phyloP scores from a whole-genome alignment of 2,113 vertebrate genomes.

The Caranx ignobilis region DNA sequence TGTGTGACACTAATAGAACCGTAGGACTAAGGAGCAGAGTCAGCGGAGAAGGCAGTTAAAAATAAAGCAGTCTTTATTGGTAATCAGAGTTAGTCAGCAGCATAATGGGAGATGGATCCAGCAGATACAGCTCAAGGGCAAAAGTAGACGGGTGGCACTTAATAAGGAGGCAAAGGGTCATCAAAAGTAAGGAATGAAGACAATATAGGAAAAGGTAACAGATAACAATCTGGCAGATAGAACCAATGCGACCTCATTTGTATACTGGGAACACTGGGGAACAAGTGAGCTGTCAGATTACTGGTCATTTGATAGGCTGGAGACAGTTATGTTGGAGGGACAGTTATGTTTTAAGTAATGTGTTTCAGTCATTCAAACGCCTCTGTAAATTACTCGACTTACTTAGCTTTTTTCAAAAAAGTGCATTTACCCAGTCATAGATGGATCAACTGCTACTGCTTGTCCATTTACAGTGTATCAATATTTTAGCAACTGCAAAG shows the following conservation, averaged over 20 bases:
- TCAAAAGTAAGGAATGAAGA: not conserved
- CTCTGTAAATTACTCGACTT: not conserved
- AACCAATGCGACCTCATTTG: not conserved
- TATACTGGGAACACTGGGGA: not conserved
- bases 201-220: not conserved
- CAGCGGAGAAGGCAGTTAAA: not conserved
- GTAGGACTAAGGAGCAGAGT: constrained; percentile 1
- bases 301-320: not conserved
- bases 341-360: not conserved
- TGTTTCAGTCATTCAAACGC: not conserved
- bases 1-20: not conserved
- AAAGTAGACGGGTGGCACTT: not conserved
- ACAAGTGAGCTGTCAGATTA: not conserved
- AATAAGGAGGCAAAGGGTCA: constrained; percentile 11
- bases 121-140: constrained; percentile 3
- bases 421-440: not conserved
- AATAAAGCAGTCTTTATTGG: not conserved
- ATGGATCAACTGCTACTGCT: not conserved
- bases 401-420: not conserved
- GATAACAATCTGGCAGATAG: not conserved
- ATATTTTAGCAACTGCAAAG: constrained; percentile 36
- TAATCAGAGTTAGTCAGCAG: not conserved
- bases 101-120: not conserved
- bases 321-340: not conserved
- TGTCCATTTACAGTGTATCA: constrained; percentile 23